A percentile compares a stretch with the other conserved stretches of the same genome.
These are phyloP conservation scores for Caenorhabditis sp. DNA, from an alignment of 2,888 invertebrate species.

Conservation along the genomic window DNA sequence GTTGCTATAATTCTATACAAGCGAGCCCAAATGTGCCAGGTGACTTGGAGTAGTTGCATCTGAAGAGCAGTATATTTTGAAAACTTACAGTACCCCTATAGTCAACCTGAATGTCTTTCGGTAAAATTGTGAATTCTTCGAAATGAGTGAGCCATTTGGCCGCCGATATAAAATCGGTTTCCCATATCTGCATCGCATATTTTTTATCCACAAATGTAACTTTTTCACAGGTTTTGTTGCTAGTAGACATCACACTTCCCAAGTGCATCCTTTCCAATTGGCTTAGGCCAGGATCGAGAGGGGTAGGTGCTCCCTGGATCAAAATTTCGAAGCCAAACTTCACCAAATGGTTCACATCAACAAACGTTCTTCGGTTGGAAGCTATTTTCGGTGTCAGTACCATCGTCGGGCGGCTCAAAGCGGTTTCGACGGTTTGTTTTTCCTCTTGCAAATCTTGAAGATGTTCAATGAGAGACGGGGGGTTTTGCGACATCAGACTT, in stretches of 20 bases:
- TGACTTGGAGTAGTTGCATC: conserved; percentile 48
- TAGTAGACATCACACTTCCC: not conserved
- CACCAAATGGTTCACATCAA: conserved; percentile 6
- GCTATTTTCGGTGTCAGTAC: not conserved
- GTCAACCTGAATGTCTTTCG: too few species aligned
- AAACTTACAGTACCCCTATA: too few species aligned
- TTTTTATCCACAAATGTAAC: not conserved
- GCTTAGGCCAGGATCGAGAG: not conserved
- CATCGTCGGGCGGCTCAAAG: conserved; percentile 6
- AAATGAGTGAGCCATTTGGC: not conserved
- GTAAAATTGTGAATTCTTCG: not conserved
- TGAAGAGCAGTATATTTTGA: too few species aligned
- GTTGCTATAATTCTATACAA: conserved; percentile 4
- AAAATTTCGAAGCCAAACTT: not conserved
- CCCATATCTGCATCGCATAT: not conserved
- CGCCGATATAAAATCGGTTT: not conserved
- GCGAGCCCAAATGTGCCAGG: conserved; percentile 43
- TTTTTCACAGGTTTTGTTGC: not conserved
- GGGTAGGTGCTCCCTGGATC: not conserved
- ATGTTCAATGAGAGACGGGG: not conserved
- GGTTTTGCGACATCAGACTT: not conserved
- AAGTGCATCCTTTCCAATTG: conserved; percentile 16
- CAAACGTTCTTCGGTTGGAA: conserved; percentile 7
- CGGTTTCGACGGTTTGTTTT: conserved; percentile 6
- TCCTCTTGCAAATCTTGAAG: not conserved